A percentile compares a stretch with the other conserved stretches of the same genome.
Evolutionary conservation across 1,140 invertebrate genomes (phyloP).

Genomic region (Cheumatopsyche charites): DNA sequence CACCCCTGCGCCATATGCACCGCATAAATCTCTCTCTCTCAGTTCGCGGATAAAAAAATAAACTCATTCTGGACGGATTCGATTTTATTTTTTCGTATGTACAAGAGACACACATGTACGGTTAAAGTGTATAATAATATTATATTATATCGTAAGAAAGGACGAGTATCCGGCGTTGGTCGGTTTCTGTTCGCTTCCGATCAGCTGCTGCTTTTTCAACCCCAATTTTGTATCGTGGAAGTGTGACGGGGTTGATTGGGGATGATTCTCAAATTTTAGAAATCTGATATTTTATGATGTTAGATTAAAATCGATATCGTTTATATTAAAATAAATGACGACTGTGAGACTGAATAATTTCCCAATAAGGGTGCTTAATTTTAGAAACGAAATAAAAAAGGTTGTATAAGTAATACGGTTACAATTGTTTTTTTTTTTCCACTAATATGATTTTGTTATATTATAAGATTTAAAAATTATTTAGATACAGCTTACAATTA

Average conservation of each 20-base stretch:
- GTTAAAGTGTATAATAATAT: background rate
- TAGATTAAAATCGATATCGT: background rate
- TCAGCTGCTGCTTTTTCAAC: slow-evolving; percentile 39
- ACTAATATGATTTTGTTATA: too few relatives aligned
- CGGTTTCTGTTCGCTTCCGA: slow-evolving; percentile 37
- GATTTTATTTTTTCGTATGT: slow-evolving; percentile 17
- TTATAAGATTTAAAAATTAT: background rate
- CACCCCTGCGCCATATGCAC: slow-evolving; percentile 36
- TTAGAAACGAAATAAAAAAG: too few relatives aligned
- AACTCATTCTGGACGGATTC: slow-evolving; percentile 30
- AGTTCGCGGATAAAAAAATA: slow-evolving; percentile 1
- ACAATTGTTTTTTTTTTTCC: too few relatives aligned
- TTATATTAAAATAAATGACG: too few relatives aligned
- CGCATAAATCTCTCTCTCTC: slow-evolving; percentile 38
- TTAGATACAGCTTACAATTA: too few relatives aligned
- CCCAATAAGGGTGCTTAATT: too few relatives aligned
- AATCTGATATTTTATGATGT: background rate
- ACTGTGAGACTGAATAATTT: too few relatives aligned
- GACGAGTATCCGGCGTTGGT: slow-evolving; percentile 34
- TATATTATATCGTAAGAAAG: too few relatives aligned
- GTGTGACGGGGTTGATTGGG: slow-evolving; percentile 1
- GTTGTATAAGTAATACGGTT: too few relatives aligned
- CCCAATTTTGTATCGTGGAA: slow-evolving; percentile 3
- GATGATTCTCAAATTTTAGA: slow-evolving; percentile 1
- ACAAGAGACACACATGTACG: slow-evolving; percentile 11